Base-by-base conservation (phyloP, 2,797 vertebrate genomes). In the Toxotes lorentzi region DNA sequence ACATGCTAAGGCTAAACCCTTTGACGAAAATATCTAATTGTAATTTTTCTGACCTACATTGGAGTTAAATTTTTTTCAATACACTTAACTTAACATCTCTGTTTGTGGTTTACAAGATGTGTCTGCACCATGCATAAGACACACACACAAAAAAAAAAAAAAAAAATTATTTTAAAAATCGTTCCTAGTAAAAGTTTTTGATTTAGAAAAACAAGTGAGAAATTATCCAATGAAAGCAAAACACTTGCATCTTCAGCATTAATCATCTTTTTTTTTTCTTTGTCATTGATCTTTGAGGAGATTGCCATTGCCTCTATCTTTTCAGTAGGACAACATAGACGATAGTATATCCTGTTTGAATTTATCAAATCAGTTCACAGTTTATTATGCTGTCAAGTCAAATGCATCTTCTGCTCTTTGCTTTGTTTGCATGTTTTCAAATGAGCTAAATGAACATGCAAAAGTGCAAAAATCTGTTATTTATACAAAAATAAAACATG, bases 301-400 rank as follows among this genome's bases (percentile, higher is more conserved):
- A 51, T 24, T 62, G 0, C 2, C 0, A 2, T 32, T 24, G 8
- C n/a, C n/a, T 64, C 27, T 13, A 50, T 45, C 3, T 0, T 45
- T 69, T 63, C 59, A 57, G 24, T 24, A 35, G 56, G 3, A 32
- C 12, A 24, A 43, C 24, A 13, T 19, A 45, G 23, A 45, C 1
- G 10, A 23, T 48, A 78, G 30, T 30, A 24, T 53, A 35, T 66
- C 17, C 45, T 50, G 24, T 48, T 50, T 60, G 30, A 53, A 35
- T 38, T n/a, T 0, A 40, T 59, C 19, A 34, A 21, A 60, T 60
- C 14, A 60, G 53, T 64, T 70, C 4, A 13, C 4, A 51, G 16
- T 70, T 23, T 47, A 47, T 70, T 53, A 51, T 35, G 6, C 8
- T 30, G 21, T 67, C 63, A 60, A 2, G 47, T 40, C 10, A 47